phyloP scores from a whole-genome alignment of 2,888 invertebrate genomes.

The Coelopa pilipes region DNA sequence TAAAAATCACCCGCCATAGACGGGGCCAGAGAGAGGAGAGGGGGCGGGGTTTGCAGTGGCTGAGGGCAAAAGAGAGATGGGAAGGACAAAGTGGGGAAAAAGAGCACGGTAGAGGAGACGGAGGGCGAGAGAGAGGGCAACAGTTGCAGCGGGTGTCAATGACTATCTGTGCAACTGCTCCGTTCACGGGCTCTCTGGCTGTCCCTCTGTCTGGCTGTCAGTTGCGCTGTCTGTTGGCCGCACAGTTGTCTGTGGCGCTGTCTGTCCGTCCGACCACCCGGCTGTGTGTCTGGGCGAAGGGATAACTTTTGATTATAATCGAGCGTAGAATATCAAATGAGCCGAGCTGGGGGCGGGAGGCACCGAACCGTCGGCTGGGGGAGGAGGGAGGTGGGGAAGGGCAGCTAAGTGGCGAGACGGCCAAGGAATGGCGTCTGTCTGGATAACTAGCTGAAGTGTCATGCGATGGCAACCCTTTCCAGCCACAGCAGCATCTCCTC shows the following conservation, averaged over 20 bases:
- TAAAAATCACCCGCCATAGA: not conserved
- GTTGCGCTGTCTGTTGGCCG: constrained; percentile 27
- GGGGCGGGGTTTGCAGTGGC: no score
- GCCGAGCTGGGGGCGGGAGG: constrained; percentile 38
- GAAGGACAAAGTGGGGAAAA: no score
- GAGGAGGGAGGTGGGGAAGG: no score
- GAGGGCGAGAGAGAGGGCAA: not conserved
- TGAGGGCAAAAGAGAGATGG: no score
- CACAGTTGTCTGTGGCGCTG: constrained; percentile 10
- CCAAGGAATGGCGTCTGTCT: constrained; percentile 29
- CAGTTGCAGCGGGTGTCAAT: not conserved
- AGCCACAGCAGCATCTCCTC: no score
- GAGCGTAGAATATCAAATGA: constrained; percentile 64
- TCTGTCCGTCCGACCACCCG: constrained; percentile 19
- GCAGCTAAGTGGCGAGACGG: not conserved
- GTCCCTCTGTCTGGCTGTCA: no score
- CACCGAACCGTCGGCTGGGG: not conserved
- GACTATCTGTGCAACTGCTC: constrained; percentile 8
- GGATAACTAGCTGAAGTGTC: constrained; percentile 6
- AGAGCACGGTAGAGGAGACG: no score
- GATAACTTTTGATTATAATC: constrained; percentile 65
- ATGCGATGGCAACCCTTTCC: constrained; percentile 19
- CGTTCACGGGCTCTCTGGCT: not conserved
- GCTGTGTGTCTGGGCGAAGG: constrained; percentile 39
- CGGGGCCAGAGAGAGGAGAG: not conserved